Evolutionary conservation across 1,140 invertebrate species (phyloP).

Genomic region (Caenorhabditis latens): DNA sequence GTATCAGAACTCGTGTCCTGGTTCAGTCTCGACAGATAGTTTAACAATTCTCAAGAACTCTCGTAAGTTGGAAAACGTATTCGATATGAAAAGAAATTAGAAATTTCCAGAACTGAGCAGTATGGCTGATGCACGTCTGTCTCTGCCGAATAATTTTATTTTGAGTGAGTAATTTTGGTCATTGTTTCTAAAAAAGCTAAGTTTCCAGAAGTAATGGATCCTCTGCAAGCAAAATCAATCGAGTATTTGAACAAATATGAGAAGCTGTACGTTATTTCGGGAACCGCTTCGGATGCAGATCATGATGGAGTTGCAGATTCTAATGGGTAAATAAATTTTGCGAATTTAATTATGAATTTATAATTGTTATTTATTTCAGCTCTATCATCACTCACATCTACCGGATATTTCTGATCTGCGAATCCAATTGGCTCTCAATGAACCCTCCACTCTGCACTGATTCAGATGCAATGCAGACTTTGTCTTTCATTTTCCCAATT

Average conservation of each 20-base stretch:
- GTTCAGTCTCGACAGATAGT: background rate
- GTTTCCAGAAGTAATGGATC: conserved; percentile 31
- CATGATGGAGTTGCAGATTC: conserved; percentile 31
- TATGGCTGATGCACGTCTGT: background rate
- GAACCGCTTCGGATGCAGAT: conserved; percentile 28
- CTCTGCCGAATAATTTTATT: background rate
- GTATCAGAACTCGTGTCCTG: background rate
- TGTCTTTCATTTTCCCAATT: conserved; percentile 30
- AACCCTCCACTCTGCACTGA: conserved; percentile 36
- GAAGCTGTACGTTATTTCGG: conserved; percentile 21
- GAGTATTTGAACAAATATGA: conserved; percentile 32
- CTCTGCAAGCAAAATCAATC: conserved; percentile 12
- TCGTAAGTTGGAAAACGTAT: background rate
- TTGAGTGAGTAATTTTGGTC: background rate
- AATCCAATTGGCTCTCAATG: conserved; percentile 32
- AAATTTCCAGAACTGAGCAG: background rate
- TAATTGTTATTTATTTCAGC: background rate
- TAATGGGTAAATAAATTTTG: background rate
- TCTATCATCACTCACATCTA: conserved; percentile 21
- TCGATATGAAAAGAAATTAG: background rate
- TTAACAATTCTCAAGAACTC: conserved; percentile 5
- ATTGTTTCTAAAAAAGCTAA: background rate
- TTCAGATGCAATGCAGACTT: conserved; percentile 19
- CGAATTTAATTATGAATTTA: background rate
- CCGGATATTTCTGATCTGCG: background rate